Evolutionary conservation across 2,888 invertebrate species (phyloP).

Genomic region (Nebria salina): DNA sequence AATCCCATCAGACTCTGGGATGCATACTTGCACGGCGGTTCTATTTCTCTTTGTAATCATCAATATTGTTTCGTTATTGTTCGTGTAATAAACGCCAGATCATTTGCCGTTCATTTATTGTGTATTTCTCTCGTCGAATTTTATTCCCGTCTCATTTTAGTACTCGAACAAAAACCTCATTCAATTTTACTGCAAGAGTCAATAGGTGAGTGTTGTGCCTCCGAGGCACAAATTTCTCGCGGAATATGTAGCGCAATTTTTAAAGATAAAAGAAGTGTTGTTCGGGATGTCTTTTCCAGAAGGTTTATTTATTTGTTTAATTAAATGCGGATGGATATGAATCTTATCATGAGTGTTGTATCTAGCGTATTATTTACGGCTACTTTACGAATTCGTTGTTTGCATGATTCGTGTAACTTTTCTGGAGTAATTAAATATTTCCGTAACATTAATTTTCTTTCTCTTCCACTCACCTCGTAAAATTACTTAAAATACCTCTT

Average conservation of each 20-base stretch:
- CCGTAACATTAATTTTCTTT: slow-evolving; percentile 43
- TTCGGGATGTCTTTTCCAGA: not conserved
- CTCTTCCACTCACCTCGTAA: slow-evolving; percentile 4
- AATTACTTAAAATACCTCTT: not conserved
- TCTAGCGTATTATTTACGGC: slow-evolving; percentile 11
- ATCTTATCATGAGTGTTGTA: slow-evolving; percentile 27
- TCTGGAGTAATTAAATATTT: slow-evolving; percentile 37
- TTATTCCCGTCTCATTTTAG: too few species aligned
- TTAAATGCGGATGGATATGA: slow-evolving; percentile 20
- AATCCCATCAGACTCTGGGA: not conserved
- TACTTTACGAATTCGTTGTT: slow-evolving; percentile 12
- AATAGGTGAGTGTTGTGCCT: too few species aligned
- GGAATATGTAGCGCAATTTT: too few species aligned
- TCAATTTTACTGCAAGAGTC: too few species aligned
- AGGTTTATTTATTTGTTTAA: slow-evolving; percentile 37
- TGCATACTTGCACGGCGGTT: not conserved
- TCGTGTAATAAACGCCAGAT: too few species aligned
- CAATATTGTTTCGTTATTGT: too few species aligned
- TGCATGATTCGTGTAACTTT: slow-evolving; percentile 34
- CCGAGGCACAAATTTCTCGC: too few species aligned
- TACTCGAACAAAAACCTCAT: too few species aligned
- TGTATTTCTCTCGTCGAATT: too few species aligned
- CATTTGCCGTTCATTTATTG: too few species aligned
- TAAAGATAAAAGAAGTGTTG: not conserved
- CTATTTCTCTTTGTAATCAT: not conserved